Percentiles rank a stretch among this genome's conserved stretches.
These are phyloP conservation scores for Brachylomia viminalis DNA, from an alignment of 2,888 invertebrate genomes.

Conservation along the genomic window DNA sequence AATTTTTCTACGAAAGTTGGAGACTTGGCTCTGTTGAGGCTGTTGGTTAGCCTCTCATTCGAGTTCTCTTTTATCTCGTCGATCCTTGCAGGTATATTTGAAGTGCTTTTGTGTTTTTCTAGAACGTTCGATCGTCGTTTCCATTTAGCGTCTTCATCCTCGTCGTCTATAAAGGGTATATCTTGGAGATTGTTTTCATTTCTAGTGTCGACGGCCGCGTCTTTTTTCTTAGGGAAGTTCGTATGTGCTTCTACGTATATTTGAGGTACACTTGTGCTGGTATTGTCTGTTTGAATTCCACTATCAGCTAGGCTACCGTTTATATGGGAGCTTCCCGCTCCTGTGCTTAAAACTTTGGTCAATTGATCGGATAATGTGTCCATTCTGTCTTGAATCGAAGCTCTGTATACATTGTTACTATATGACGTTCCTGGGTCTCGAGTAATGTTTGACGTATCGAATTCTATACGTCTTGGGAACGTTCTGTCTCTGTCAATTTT, in stretches of 20 bases:
- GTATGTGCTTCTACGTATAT: slow-evolving; percentile 81
- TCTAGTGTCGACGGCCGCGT: slow-evolving; percentile 86
- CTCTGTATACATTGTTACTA: slow-evolving; percentile 80
- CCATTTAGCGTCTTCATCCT: slow-evolving; percentile 80
- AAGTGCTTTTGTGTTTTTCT: slow-evolving; percentile 87
- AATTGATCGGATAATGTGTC: slow-evolving; percentile 84
- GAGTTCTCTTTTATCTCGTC: slow-evolving; percentile 83
- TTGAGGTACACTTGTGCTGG: slow-evolving; percentile 86
- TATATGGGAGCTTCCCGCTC: slow-evolving; percentile 87
- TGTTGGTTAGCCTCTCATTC: slow-evolving; percentile 81
- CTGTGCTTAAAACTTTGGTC: slow-evolving; percentile 86
- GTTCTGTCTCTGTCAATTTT: slow-evolving; percentile 84
- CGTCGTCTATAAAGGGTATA: slow-evolving; percentile 87
- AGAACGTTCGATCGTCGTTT: slow-evolving; percentile 77
- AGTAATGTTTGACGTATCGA: slow-evolving; percentile 81
- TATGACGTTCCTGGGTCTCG: slow-evolving; percentile 84
- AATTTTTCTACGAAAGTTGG: slow-evolving; percentile 88
- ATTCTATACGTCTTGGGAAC: slow-evolving; percentile 85
- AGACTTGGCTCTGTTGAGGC: slow-evolving; percentile 85
- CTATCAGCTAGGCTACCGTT: slow-evolving; percentile 88
- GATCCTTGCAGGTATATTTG: slow-evolving; percentile 85
- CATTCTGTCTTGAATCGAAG: slow-evolving; percentile 82
- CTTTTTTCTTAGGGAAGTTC: slow-evolving; percentile 79
- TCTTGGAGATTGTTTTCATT: slow-evolving; percentile 88
- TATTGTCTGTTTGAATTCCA: slow-evolving; percentile 88